These are phyloP conservation scores for Cossypha heuglini DNA, from an alignment of 2,797 vertebrate genomes.

Conservation along the genomic window DNA sequence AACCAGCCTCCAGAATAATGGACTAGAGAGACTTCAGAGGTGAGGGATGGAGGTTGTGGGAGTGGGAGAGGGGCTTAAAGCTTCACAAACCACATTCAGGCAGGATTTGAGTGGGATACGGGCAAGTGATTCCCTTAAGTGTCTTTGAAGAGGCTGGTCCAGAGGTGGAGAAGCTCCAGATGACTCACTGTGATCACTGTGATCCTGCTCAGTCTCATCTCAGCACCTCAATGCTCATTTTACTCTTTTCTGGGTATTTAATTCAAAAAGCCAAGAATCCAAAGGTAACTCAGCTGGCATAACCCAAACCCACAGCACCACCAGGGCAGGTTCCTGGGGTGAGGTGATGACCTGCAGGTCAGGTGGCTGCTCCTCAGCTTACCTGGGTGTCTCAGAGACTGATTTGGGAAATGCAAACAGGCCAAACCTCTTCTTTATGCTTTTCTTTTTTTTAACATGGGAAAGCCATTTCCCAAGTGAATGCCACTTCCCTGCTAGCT, in stretches of 20 bases:
- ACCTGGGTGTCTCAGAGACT: not conserved
- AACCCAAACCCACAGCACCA: not conserved
- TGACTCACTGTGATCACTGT: not conserved
- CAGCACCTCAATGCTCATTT: not conserved
- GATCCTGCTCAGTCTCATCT: not conserved
- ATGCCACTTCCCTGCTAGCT: not conserved
- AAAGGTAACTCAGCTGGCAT: not conserved
- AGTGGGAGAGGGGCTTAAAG: conserved; percentile 21
- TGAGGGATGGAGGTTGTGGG: not conserved
- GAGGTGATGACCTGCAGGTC: not conserved
- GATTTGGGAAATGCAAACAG: not conserved
- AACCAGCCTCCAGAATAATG: conserved; percentile 38
- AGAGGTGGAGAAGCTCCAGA: not conserved
- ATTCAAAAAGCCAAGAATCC: not conserved
- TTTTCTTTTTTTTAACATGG: accelerated
- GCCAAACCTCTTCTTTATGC: not conserved
- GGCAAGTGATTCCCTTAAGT: conserved; percentile 57
- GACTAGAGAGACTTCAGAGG: conserved; percentile 32
- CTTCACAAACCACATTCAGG: conserved; percentile 18
- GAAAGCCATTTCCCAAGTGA: not conserved
- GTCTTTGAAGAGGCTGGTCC: not conserved
- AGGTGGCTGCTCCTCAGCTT: not conserved
- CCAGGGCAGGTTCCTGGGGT: not conserved
- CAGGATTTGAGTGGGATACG: conserved; percentile 23
- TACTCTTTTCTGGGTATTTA: not conserved